Evolutionary conservation across 2,888 invertebrate species (phyloP).

Genomic region (Rapana venosa): DNA sequence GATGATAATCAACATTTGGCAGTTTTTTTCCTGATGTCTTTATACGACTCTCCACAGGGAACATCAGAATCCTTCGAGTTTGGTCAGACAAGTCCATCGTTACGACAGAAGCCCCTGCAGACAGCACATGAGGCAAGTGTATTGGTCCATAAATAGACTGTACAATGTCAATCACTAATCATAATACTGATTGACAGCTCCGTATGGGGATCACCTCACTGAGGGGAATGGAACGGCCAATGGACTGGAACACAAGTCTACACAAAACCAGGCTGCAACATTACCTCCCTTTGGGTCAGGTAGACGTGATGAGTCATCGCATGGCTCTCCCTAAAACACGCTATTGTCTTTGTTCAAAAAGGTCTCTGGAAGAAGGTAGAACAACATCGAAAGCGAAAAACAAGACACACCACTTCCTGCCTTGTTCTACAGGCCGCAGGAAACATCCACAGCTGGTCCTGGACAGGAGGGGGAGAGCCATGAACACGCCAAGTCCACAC

Average conservation of each 20-base stretch:
- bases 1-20: slow-evolving; percentile 2
- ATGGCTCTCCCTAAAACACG: too few species aligned
- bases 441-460: neutral
- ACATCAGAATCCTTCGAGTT: neutral
- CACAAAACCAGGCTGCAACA: neutral
- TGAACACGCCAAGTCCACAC: neutral
- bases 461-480: neutral
- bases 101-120: too few species aligned
- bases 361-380: slow-evolving; percentile 25
- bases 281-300: too few species aligned
- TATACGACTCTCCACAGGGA: too few species aligned
- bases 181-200: slow-evolving; percentile 16
- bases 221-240: neutral
- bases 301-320: too few species aligned
- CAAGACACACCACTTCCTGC: neutral
- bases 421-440: neutral
- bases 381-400: slow-evolving; percentile 25
- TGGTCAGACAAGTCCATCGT: too few species aligned
- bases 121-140: too few species aligned
- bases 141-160: too few species aligned
- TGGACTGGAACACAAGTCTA: neutral
- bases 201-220: neutral
- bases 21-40: neutral
- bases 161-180: neutral
- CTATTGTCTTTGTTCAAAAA: neutral